Evolutionary conservation across 1,140 invertebrate genomes (phyloP).

Genomic region (Saccostrea echinata): DNA sequence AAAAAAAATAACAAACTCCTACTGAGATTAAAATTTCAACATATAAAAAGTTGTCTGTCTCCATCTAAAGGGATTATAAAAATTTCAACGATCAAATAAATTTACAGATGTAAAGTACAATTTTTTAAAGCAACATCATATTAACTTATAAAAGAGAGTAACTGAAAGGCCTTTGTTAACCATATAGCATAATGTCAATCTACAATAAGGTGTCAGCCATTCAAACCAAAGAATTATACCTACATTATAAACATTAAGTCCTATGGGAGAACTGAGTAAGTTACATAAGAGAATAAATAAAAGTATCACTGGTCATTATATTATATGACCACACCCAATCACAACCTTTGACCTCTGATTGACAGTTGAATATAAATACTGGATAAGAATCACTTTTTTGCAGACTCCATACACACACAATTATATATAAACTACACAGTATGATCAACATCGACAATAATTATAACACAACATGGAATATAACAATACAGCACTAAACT

Average conservation of each 20-base stretch:
- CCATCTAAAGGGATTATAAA: neutral
- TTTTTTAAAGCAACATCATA: neutral
- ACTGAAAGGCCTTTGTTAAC: neutral
- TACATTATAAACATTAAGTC: neutral
- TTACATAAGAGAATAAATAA: slow-evolving; percentile 21
- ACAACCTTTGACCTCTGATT: slow-evolving; percentile 27
- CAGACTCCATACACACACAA: neutral
- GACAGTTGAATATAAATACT: slow-evolving; percentile 13
- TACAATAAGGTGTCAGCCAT: slow-evolving; percentile 10
- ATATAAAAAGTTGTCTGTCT: neutral
- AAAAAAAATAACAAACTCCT: neutral
- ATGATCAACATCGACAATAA: slow-evolving; percentile 3
- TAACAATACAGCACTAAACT: slow-evolving; percentile 28
- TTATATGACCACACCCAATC: slow-evolving; percentile 5
- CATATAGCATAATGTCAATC: neutral
- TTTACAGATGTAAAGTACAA: neutral
- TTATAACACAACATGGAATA: slow-evolving; percentile 32
- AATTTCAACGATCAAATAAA: neutral
- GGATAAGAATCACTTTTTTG: neutral
- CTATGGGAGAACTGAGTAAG: neutral
- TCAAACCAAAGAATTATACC: neutral
- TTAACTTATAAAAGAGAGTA: neutral
- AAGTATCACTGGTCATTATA: neutral
- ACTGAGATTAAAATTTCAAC: neutral
- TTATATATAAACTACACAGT: slow-evolving; percentile 5